Evolutionary conservation across 2,113 vertebrate species (phyloP).

Genomic region (Prunella himalayana): DNA sequence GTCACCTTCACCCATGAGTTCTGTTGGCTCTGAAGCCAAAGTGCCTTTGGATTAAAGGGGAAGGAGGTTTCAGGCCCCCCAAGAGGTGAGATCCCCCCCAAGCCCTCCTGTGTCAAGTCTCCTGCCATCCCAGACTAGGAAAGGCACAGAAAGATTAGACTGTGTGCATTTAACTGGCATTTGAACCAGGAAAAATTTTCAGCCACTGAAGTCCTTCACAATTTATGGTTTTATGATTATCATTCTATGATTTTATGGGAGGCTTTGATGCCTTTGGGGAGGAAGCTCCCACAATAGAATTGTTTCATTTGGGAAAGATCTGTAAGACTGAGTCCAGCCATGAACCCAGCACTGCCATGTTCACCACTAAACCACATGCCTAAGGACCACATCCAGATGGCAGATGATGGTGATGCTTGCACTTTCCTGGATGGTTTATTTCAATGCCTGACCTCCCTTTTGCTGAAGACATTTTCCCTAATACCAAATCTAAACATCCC

Average conservation of each 20-base stretch:
- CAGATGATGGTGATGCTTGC: neutral
- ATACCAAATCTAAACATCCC: neutral
- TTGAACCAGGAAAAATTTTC: neutral
- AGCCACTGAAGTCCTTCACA: neutral
- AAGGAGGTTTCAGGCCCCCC: neutral
- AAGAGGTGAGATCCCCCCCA: neutral
- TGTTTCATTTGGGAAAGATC: neutral
- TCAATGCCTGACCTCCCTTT: neutral
- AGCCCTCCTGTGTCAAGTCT: rapidly evolving
- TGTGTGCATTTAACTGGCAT: rapidly evolving
- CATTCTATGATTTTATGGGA: neutral
- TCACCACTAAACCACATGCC: neutral
- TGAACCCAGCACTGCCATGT: neutral
- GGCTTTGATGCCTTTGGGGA: neutral
- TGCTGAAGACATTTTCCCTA: neutral
- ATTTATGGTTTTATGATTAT: neutral
- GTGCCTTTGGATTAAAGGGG: neutral
- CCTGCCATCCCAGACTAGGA: neutral
- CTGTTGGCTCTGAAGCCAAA: neutral
- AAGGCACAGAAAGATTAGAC: neutral
- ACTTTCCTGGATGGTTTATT: neutral
- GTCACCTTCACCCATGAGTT: neutral
- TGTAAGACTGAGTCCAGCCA: neutral
- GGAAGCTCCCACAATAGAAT: neutral
- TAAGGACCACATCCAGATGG: neutral